Evolutionary conservation across 1,140 invertebrate genomes (phyloP).

Genomic region (Lycorma delicatula): DNA sequence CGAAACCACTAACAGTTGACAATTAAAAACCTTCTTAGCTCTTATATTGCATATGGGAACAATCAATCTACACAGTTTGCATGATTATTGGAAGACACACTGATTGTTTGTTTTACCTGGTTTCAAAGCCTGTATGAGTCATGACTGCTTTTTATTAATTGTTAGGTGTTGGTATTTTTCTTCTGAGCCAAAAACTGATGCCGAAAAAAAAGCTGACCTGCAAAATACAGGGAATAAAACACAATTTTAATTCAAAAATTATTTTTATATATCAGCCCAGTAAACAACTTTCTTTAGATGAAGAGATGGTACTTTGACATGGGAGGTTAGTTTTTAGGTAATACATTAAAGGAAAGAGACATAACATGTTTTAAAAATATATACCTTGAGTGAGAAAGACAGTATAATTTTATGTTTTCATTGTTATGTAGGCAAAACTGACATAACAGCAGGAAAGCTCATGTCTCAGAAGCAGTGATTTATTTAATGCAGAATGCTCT

Average conservation of each 20-base stretch:
- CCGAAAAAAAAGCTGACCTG: too few species aligned
- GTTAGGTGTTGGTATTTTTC: neutral
- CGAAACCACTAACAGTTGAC: neutral
- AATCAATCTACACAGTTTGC: slow-evolving; percentile 19
- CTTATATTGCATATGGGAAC: slow-evolving; percentile 23
- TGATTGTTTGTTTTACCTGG: slow-evolving; percentile 13
- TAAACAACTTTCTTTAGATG: too few species aligned
- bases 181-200: too few species aligned
- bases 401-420: neutral
- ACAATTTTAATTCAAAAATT: too few species aligned
- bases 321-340: neutral
- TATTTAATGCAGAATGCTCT: neutral
- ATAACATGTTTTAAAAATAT: too few species aligned
- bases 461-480: neutral
- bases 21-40: slow-evolving; percentile 20
- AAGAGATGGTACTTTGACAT: neutral
- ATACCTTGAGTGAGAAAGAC: too few species aligned
- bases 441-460: neutral
- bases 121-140: neutral
- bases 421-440: neutral
- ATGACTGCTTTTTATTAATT: neutral
- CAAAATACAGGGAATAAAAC: too few species aligned
- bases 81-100: slow-evolving; percentile 28
- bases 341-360: neutral
- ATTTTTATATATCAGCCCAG: too few species aligned